Percentiles rank a stretch among this genome's conserved stretches.
phyloP scores from a whole-genome alignment of 64 coral and sea anemone genomes.

The Actinia tenebrosa region DNA sequence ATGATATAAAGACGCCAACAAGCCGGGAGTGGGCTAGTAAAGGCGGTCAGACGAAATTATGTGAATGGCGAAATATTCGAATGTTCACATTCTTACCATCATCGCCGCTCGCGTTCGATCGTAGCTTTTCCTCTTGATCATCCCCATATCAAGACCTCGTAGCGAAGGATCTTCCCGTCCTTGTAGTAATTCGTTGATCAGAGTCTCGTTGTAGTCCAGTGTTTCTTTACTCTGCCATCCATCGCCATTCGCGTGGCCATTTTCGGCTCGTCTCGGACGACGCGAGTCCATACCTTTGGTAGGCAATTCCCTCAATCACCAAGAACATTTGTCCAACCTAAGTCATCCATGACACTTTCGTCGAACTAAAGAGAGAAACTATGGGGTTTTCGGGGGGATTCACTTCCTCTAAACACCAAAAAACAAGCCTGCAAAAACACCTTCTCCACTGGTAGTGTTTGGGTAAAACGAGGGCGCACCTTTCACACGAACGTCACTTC shows the following conservation, averaged over 20 bases:
- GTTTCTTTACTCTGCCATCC: not conserved
- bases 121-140: slow-evolving; percentile 43
- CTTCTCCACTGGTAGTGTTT: slow-evolving; percentile 1
- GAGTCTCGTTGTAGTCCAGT: not conserved
- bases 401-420: not conserved
- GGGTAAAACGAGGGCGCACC: not conserved
- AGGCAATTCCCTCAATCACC: not conserved
- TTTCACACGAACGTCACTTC: slow-evolving; percentile 12
- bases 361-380: not conserved
- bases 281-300: slow-evolving; percentile 4
- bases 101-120: slow-evolving; percentile 35
- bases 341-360: not conserved
- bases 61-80: slow-evolving; percentile 6
- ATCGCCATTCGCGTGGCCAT: slow-evolving; percentile 20
- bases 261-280: slow-evolving; percentile 10
- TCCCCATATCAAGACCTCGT: slow-evolving; percentile 46
- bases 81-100: slow-evolving; percentile 43
- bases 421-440: not conserved
- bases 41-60: not conserved
- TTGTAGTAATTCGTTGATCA: slow-evolving; percentile 31
- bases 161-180: slow-evolving; percentile 25
- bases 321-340: not conserved
- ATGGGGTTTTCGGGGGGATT: not conserved
- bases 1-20: slow-evolving; percentile 12
- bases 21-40: not conserved